A percentile compares a stretch with the other conserved stretches of the same genome.
Evolutionary conservation across 2,797 vertebrate genomes (phyloP).

Genomic region (Pygocentrus nattereri): DNA sequence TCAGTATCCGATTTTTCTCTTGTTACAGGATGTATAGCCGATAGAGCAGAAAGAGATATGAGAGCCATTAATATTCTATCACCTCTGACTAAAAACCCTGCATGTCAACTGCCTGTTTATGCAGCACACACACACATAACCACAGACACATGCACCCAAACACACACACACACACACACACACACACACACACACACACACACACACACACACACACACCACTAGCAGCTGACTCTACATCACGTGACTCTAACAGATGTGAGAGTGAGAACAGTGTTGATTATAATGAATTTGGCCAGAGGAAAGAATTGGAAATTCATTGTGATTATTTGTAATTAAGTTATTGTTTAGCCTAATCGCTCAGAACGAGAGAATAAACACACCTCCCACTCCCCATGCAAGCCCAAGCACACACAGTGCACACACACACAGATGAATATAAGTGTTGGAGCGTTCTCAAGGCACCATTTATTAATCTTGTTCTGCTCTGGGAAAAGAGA

Average conservation of each 20-base stretch:
- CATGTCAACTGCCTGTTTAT: slow-evolving; percentile 1
- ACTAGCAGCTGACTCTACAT: neutral
- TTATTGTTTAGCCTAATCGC: slow-evolving; percentile 3
- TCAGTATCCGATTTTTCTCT: neutral
- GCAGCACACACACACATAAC: neutral
- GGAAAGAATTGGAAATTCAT: neutral
- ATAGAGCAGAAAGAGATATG: slow-evolving; percentile 3
- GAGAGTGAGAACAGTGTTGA: slow-evolving; percentile 1
- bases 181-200: neutral
- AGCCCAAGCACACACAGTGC: neutral
- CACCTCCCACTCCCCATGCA: neutral
- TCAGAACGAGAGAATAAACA: neutral
- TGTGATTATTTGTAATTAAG: slow-evolving; percentile 18
- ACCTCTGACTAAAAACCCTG: slow-evolving; percentile 20
- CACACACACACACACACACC: neutral
- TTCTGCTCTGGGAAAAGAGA: slow-evolving; percentile 50
- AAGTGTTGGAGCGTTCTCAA: slow-evolving; percentile 29
- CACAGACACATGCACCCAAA: no score
- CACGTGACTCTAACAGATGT: slow-evolving; percentile 16
- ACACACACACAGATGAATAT: neutral
- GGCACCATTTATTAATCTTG: slow-evolving; percentile 51
- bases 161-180: neutral
- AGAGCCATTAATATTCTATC: slow-evolving; percentile 32
- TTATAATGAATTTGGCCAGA: slow-evolving; percentile 8
- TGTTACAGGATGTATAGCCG: slow-evolving; percentile 4